A percentile compares a stretch with the other conserved stretches of the same genome.
Evolutionary conservation across 2,797 vertebrate genomes (phyloP).

Genomic region (Austrolebias charrua): DNA sequence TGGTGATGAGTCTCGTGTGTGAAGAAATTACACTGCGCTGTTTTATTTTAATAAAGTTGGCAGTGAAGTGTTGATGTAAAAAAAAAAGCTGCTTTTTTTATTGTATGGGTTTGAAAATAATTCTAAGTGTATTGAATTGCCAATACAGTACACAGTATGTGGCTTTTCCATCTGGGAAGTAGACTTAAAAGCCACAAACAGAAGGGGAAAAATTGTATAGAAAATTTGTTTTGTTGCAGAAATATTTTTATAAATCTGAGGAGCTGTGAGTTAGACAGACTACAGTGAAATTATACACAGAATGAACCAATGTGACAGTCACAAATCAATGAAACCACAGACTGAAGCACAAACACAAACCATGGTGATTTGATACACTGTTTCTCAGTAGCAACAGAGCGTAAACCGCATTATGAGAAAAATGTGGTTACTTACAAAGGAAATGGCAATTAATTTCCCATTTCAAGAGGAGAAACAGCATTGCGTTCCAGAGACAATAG

Average conservation of each 20-base stretch:
- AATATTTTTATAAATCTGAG: too few species aligned
- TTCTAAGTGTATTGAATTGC: neutral
- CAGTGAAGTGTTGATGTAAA: neutral
- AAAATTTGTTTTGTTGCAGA: too few species aligned
- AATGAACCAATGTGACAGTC: constrained; percentile 32
- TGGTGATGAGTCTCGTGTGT: constrained; percentile 1
- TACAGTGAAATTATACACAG: constrained; percentile 5
- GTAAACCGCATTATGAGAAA: neutral
- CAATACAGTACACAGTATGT: too few species aligned
- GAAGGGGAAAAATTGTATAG: too few species aligned
- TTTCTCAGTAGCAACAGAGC: too few species aligned
- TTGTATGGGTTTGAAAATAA: neutral
- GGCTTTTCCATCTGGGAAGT: too few species aligned
- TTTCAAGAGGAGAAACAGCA: constrained; percentile 9
- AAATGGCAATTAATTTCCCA: constrained; percentile 1
- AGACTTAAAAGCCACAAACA: too few species aligned
- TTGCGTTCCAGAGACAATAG: neutral
- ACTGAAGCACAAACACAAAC: constrained; percentile 41
- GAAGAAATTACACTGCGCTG: neutral
- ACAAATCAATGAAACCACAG: constrained; percentile 38
- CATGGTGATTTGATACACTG: constrained; percentile 17
- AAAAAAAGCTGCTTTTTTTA: neutral
- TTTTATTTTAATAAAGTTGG: neutral
- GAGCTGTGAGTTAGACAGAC: neutral
- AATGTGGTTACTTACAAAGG: constrained; percentile 7